Evolutionary conservation across 2,797 vertebrate genomes (phyloP).

Genomic region (Leucoraja ocellata): DNA sequence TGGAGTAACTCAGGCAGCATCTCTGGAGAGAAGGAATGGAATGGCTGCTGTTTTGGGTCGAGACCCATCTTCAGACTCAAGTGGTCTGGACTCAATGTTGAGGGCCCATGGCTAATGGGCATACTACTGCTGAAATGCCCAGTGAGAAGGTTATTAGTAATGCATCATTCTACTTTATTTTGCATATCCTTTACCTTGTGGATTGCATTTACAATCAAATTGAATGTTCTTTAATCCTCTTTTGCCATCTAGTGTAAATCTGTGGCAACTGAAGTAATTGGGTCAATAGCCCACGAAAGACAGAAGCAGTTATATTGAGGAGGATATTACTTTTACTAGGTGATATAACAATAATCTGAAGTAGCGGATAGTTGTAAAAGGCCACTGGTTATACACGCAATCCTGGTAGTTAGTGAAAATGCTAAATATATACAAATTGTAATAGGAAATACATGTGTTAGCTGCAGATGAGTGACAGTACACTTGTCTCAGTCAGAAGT

Average conservation of each 20-base stretch:
- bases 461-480: neutral
- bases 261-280: neutral
- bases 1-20: too few species aligned
- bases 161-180: neutral
- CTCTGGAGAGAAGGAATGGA: too few species aligned
- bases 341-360: neutral
- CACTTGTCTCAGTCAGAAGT: neutral
- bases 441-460: neutral
- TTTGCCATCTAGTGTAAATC: conserved; percentile 13
- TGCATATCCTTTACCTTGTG: neutral
- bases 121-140: too few species aligned
- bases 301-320: neutral
- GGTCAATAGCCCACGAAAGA: neutral
- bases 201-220: neutral
- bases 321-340: neutral
- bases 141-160: too few species aligned
- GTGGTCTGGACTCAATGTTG: too few species aligned
- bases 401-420: neutral
- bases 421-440: neutral
- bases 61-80: too few species aligned
- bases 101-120: too few species aligned
- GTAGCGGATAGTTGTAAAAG: neutral
- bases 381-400: neutral
- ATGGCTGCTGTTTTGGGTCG: too few species aligned
- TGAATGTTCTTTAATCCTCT: conserved; percentile 9